These are phyloP conservation scores for Philaethria dido DNA, from an alignment of 2,888 invertebrate species.

Conservation along the genomic window DNA sequence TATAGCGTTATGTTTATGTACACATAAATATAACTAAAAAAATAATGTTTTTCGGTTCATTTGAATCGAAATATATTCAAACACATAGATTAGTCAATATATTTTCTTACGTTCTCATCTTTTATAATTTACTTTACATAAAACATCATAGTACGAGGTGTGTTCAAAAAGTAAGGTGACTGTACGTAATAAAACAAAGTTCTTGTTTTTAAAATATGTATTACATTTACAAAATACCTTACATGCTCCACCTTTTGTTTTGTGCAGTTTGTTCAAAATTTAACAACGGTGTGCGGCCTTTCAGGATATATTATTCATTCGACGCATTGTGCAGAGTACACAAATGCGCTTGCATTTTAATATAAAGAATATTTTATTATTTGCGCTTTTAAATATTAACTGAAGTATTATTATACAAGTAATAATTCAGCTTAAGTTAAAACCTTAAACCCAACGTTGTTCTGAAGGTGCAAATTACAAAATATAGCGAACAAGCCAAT, in stretches of 20 bases:
- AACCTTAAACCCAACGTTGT: background rate
- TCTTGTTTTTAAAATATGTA: constrained; percentile 23
- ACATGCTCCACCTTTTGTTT: constrained; percentile 31
- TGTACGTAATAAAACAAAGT: constrained; percentile 19
- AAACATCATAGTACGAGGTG: background rate
- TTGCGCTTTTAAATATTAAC: constrained; percentile 1
- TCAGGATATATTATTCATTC: constrained; percentile 62
- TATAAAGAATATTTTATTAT: constrained; percentile 25
- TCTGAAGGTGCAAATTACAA: background rate
- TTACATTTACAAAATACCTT: constrained; percentile 25
- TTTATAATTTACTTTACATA: background rate
- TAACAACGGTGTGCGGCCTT: constrained; percentile 44
- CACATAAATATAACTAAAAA: too few species aligned
- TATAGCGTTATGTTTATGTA: background rate
- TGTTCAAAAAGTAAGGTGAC: constrained; percentile 4
- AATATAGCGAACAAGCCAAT: background rate
- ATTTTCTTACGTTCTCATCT: too few species aligned
- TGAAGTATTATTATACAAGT: background rate
- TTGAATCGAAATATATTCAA: too few species aligned
- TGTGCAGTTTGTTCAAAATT: constrained; percentile 28
- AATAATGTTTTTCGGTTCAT: too few species aligned
- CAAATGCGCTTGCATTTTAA: constrained; percentile 28
- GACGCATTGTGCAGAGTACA: constrained; percentile 47
- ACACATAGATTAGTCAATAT: too few species aligned
- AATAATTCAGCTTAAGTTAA: background rate